Conservation (phyloP, 2,797 vertebrate species). For the Pterois miles region DNA sequence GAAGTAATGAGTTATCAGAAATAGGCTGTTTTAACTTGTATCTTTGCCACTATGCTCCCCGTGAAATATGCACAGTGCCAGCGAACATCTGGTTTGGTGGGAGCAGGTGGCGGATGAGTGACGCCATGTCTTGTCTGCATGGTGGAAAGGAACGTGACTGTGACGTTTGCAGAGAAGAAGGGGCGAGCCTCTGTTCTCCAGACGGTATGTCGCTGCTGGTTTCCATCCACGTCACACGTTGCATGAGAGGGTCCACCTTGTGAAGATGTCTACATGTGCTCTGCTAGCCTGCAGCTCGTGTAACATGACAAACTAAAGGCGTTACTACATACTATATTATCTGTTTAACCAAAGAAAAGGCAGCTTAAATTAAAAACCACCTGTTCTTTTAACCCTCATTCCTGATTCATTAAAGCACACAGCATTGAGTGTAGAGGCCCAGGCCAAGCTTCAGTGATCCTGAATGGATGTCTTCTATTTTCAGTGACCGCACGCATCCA, state of each 20-base stretch:
- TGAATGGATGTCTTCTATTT: constrained; percentile 64
- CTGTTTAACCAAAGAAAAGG: not conserved
- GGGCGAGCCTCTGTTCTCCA: constrained; percentile 47
- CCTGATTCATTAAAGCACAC: constrained; percentile 15
- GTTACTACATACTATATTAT: constrained; percentile 13
- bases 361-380: not conserved
- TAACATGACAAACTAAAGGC: not conserved
- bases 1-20: not conserved
- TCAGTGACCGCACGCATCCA: constrained; percentile 51
- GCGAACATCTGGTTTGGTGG: constrained; percentile 53
- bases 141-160: constrained; percentile 4
- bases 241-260: constrained; percentile 20
- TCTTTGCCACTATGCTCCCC: not conserved
- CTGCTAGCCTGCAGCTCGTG: not conserved
- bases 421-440: constrained; percentile 8
- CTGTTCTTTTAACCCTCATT: constrained; percentile 17
- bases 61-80: not conserved
- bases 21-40: not conserved
- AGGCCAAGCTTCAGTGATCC: constrained; percentile 49
- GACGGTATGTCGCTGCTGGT: constrained; percentile 65
- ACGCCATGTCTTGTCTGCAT: constrained; percentile 35
- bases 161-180: constrained; percentile 38
- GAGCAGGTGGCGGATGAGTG: constrained; percentile 31
- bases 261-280: constrained; percentile 20
- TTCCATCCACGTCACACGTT: constrained; percentile 68